Evolutionary conservation across 1,140 invertebrate species (phyloP).

Genomic region (Drosophila ambigua): DNA sequence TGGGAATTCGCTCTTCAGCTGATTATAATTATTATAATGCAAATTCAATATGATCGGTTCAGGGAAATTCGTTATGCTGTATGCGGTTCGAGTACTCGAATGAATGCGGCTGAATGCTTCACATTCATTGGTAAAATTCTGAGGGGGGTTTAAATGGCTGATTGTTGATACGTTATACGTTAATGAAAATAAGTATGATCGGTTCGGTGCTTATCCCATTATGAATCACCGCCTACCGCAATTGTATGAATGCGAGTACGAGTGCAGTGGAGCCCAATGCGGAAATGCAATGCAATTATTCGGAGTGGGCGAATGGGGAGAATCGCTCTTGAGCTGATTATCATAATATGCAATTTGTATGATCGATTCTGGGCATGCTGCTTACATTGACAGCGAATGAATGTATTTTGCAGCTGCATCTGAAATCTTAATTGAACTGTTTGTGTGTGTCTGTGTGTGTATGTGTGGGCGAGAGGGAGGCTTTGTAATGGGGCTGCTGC

Average conservation of each 20-base stretch:
- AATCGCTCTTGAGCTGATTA: conserved; percentile 34
- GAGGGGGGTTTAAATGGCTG: too few species aligned
- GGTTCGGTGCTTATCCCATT: too few species aligned
- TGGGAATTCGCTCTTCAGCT: too few species aligned
- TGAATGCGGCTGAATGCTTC: not conserved
- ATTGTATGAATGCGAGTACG: not conserved
- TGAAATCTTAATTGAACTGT: conserved; percentile 27
- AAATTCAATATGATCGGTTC: too few species aligned
- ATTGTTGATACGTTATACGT: too few species aligned
- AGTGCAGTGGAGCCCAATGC: conserved; percentile 53
- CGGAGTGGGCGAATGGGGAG: conserved; percentile 10
- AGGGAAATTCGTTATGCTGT: too few species aligned
- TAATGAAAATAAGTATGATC: conserved; percentile 4
- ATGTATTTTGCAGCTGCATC: conserved; percentile 27
- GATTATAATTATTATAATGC: too few species aligned
- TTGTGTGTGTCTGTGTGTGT: not conserved
- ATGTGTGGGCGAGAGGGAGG: too few species aligned
- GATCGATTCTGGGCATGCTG: too few species aligned
- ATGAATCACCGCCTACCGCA: too few species aligned
- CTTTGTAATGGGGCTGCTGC: not conserved
- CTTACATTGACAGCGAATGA: not conserved
- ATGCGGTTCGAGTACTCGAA: not conserved
- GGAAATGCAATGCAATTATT: conserved; percentile 55
- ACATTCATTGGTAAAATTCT: too few species aligned
- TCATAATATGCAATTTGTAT: conserved; percentile 15